A percentile compares a stretch with the other conserved stretches of the same genome.
phyloP scores from a whole-genome alignment of 1,140 invertebrate species.

The Solen grandis region DNA sequence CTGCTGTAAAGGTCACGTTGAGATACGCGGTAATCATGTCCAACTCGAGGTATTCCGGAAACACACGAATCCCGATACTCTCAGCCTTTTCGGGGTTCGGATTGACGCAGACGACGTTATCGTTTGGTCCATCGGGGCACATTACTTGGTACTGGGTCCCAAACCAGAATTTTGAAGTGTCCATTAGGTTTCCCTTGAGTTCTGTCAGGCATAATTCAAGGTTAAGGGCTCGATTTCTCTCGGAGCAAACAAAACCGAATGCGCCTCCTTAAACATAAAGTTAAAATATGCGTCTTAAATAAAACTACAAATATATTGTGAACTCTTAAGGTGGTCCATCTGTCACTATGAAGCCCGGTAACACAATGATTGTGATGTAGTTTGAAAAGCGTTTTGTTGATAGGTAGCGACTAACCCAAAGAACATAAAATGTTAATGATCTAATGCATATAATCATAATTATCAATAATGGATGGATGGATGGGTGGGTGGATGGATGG shows the following conservation, averaged over 20 bases:
- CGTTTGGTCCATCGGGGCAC: not conserved
- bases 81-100: not conserved
- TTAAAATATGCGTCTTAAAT: not conserved
- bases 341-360: too few species aligned
- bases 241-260: not conserved
- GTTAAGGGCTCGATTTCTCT: not conserved
- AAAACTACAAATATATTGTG: too few species aligned
- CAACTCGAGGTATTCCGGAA: not conserved
- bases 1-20: not conserved
- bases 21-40: not conserved
- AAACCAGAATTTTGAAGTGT: not conserved
- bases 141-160: not conserved
- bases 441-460: too few species aligned
- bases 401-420: too few species aligned
- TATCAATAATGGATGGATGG: too few species aligned
- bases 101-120: not conserved
- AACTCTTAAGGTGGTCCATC: too few species aligned
- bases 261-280: not conserved
- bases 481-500: too few species aligned
- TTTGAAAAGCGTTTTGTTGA: too few species aligned
- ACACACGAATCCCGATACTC: not conserved
- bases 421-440: too few species aligned
- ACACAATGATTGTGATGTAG: too few species aligned
- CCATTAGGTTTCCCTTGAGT: not conserved
- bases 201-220: not conserved